Base-by-base conservation (phyloP, 2,888 invertebrate genomes). In the Phymatocera aterrima region DNA sequence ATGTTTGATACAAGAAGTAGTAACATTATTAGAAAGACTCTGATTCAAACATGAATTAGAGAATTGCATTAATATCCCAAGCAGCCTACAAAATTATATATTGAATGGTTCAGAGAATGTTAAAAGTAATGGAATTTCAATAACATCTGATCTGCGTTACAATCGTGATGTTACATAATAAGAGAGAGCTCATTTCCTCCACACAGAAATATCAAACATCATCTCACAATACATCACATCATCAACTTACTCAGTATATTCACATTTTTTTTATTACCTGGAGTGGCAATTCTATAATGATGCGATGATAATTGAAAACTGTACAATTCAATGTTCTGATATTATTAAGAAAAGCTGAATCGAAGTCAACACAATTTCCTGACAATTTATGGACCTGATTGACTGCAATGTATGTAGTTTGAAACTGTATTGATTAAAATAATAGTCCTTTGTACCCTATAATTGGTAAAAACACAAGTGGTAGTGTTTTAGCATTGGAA, bases 401-500 rank as follows among this genome's bases (percentile, higher is more conserved):
- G 24, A 15, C 4, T 68, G 46, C 5, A 68, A 46, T 68, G n/a
- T 43, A 15, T 60, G 37, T 64, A 37, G 34, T 72, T 15, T 51
- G 18, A 31, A 51, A 72, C 51, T 31, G 18, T 72, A 48, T 31
- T 6, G 31, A 8, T 37, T 34, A 72, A 72, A 31, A 51, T 51
- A 1, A 37, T 1, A 37, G n/a, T n/a, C n/a, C n/a, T n/a, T n/a
- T n/a, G n/a, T n/a, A n/a, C n/a, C n/a, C n/a, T 6, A 61, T 34
- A 37, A 61, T 61, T 34, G 18, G 61, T 51, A 34, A 72, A 43
- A 31, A 72, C 48, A 51, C 34, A 54, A 75, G 75, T 75, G 75
- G 37, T 75, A 75, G 75, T 75, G 75, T 54, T 37, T 75, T 24
- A 0, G 1, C 24, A 10, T 10, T 21, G 37, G 57, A 34, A 51